Evolutionary conservation across 2,888 invertebrate genomes (phyloP), one percentile per base, ranked within the genome.

Genomic region (Tachystola acroxantha): DNA sequence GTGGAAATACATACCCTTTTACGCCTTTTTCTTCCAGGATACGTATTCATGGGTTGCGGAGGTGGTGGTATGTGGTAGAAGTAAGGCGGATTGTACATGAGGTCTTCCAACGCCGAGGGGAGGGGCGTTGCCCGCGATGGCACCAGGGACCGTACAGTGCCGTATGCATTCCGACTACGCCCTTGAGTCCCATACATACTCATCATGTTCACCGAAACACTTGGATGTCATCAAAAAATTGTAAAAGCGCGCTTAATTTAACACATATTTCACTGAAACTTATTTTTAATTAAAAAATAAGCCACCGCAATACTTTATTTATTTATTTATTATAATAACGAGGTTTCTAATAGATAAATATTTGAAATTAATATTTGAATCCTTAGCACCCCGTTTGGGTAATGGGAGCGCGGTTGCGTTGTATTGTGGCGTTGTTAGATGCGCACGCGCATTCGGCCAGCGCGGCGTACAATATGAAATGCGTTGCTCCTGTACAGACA

Each of bases 51-150:
- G 7, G 79, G 67, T 46, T 78, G 80, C 28, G 73, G 77, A 10
- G 71, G 73, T 3, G 84, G 82, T 40, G 82, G 84, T 32, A 84
- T 66, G 46, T 85, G 86, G 60, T 80, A 85, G 56, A 85, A 81
- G 50, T 84, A 85, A 7, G 82, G 79, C 27, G 82, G 75, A 1
- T 69, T 65, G 45, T 64, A 79, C 49, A 81, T 37, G 25, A 81
- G 45, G 32, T 86, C 85, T 27, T 85, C 85, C 19, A 75, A 48
- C 1, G 64, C 63, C 3, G 72, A 37, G 4, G 67, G 52, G 11
- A 76, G 56, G 22, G 81, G 74, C 39, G 80, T 72, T 10, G 65
- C 63, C 41, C 81, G 50, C 3, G 73, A 51, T 3, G 79, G 73
- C 38, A 69, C 71, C 62, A 82, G 47, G 2, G 85, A 81, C 10